phyloP scores from a whole-genome alignment of 2,797 vertebrate species.

The Gymnodraco acuticeps region DNA sequence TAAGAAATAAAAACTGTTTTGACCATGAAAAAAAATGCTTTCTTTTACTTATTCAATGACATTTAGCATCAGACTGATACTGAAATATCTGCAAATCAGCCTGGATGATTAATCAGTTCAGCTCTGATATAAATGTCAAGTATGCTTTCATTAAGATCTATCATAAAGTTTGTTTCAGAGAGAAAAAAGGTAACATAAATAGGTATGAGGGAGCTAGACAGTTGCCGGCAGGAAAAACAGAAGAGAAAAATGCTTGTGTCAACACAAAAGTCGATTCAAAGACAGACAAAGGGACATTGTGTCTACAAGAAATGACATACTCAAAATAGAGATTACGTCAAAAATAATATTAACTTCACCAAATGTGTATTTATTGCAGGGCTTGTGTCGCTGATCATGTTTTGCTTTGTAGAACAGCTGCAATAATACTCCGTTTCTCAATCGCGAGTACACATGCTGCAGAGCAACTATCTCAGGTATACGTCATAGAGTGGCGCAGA shows the following conservation, averaged over 20 bases:
- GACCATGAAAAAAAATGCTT: fast-evolving
- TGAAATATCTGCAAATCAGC: neutral
- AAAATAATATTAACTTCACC: neutral
- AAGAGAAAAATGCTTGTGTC: neutral
- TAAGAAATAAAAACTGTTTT: too few species aligned
- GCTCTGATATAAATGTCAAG: neutral
- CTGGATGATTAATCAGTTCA: neutral
- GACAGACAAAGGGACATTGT: neutral
- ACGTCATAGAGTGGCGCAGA: too few species aligned
- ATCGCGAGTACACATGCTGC: too few species aligned
- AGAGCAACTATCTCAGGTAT: too few species aligned
- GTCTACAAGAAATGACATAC: neutral
- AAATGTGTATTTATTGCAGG: conserved; percentile 4
- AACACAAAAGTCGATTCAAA: neutral
- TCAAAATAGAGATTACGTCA: neutral
- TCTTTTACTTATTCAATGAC: neutral
- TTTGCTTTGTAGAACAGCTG: neutral
- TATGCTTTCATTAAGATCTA: neutral
- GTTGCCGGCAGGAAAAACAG: neutral
- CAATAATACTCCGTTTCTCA: too few species aligned
- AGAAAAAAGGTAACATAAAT: neutral
- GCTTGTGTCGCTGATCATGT: neutral
- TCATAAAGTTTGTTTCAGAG: neutral
- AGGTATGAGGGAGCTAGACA: neutral
- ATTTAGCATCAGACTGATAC: neutral